Evolutionary conservation across 1,140 invertebrate genomes (phyloP), one percentile per base, ranked within the genome.

Genomic region (Polypedilum pembai): DNA sequence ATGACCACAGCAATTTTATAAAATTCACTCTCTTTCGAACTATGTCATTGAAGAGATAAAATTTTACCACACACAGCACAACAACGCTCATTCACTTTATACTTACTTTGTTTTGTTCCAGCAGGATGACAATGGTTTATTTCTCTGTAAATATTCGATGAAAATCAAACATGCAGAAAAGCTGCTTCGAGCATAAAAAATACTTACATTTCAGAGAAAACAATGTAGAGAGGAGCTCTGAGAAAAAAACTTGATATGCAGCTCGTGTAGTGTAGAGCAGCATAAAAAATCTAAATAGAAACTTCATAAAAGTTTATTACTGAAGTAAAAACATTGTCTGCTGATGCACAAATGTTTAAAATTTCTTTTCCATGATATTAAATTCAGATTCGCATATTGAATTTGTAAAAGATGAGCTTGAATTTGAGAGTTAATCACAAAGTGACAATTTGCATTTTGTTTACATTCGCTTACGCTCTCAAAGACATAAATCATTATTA

Each of bases 401-500:
- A 56, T 56, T 56, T 56, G 15, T 56, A 33, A 33, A 33, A 33
- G 2, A 33, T 33, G 24, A 33, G 24, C 24, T 33, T 33, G 24
- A 1, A 33, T n/a, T n/a, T n/a, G n/a, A 66, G 18, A 69, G 65
- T 69, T 69, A 69, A 69, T 69, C 65, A 69, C 65, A 69, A 69
- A 69, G 65, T 69, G 65, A 69, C 65, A 69, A 69, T 69, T 69
- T 69, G 18, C 65, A 69, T 18, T 69, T 69, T 69, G 18, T 69
- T 69, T 69, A 66, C 63, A 66, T 66, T 17, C 63, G 7, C 63
- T 7, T 18, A 17, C 15, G 12, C n/a, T 3, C 15, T 56, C 12
- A n/a, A 56, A 56, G 45, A 12, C 45, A 69, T 69, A 69, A 69
- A 69, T 69, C 65, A 69, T 69, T 69, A 69, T 69, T 69, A 69